Conservation (phyloP, 2,888 invertebrate species). For the Drosophila setosimentum region DNA sequence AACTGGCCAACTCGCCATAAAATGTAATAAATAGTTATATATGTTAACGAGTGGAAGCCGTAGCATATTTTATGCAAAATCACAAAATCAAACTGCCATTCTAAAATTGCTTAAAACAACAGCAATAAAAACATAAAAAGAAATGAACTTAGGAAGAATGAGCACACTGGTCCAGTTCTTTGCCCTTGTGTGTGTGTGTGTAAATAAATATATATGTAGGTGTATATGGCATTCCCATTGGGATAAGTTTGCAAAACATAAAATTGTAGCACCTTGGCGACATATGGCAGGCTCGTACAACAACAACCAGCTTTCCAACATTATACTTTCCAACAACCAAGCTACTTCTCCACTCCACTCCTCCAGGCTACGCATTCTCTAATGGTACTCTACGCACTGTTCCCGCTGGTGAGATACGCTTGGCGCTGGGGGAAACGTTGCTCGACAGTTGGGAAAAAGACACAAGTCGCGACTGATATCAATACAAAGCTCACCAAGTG, state of each 20-base stretch:
- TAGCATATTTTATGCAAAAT: not conserved
- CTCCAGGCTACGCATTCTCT: not conserved
- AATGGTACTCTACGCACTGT: slow-evolving; percentile 12
- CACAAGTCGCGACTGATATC: slow-evolving; percentile 1
- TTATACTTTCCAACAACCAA: not conserved
- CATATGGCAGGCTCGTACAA: slow-evolving; percentile 68
- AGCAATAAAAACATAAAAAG: slow-evolving; percentile 2
- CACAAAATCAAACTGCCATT: slow-evolving; percentile 3
- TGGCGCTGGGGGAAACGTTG: slow-evolving; percentile 32
- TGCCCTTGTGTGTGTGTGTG: slow-evolving; percentile 7
- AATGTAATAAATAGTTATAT: not conserved
- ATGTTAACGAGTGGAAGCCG: not conserved
- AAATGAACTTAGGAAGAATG: slow-evolving; percentile 13
- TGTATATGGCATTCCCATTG: slow-evolving; percentile 20
- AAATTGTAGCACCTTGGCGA: slow-evolving; percentile 69
- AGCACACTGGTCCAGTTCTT: slow-evolving; percentile 20
- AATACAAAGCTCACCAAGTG: slow-evolving; percentile 8
- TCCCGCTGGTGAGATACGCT: slow-evolving; percentile 34
- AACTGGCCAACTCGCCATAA: not conserved
- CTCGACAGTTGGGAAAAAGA: slow-evolving; percentile 16
- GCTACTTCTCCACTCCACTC: not conserved
- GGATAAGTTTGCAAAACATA: slow-evolving; percentile 23
- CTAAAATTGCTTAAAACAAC: not conserved
- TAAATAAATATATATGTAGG: not conserved
- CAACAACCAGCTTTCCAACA: slow-evolving; percentile 27